These are phyloP conservation scores for Luehdorfia chinensis DNA, from an alignment of 1,140 invertebrate species.

Conservation along the genomic window DNA sequence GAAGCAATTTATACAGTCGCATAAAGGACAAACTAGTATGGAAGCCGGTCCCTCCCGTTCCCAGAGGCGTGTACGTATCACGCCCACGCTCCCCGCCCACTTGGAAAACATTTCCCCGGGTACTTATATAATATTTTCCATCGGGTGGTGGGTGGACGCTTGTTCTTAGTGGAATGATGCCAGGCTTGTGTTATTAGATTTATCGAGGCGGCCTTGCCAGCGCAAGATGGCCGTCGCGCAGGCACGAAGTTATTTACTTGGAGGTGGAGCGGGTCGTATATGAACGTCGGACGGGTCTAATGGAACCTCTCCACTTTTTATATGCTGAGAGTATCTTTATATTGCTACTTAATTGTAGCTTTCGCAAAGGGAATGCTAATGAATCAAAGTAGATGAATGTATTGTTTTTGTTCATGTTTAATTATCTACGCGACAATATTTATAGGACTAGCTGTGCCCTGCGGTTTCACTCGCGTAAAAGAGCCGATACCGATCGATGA, in stretches of 20 bases:
- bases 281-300: not conserved
- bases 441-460: too few relatives aligned
- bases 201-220: conserved; percentile 25
- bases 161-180: conserved; percentile 33
- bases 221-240: conserved; percentile 52
- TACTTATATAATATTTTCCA: conserved; percentile 38
- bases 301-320: conserved; percentile 2
- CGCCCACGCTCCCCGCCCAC: conserved; percentile 27
- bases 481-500: too few relatives aligned
- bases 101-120: conserved; percentile 23
- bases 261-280: not conserved
- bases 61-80: conserved; percentile 25
- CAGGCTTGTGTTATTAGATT: conserved; percentile 58
- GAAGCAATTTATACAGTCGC: conserved; percentile 18
- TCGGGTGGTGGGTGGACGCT: conserved; percentile 43
- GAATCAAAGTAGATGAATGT: too few relatives aligned
- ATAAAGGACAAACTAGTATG: conserved; percentile 19
- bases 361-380: too few relatives aligned
- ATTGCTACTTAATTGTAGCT: not conserved
- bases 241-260: conserved; percentile 26
- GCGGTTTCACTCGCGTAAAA: too few relatives aligned
- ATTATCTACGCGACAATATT: too few relatives aligned
- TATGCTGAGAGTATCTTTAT: conserved; percentile 3
- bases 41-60: conserved; percentile 25
- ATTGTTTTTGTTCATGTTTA: too few relatives aligned